Evolutionary conservation across 2,797 vertebrate genomes (phyloP).

Genomic region (Danio jaintianensis): DNA sequence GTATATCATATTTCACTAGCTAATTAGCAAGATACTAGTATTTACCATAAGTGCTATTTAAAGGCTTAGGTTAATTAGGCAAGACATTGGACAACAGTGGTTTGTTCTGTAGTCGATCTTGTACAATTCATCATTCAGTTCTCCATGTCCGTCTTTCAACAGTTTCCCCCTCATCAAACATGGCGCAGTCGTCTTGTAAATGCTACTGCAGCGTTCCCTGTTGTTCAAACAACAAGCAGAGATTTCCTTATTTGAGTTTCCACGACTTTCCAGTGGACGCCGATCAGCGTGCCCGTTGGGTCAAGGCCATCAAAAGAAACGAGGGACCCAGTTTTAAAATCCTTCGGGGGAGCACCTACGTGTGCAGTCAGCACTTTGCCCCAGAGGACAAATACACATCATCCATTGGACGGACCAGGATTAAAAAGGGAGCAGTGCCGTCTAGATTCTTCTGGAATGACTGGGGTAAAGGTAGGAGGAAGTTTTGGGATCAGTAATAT

Average conservation of each 20-base stretch:
- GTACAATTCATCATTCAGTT: background rate
- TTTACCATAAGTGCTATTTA: too few relatives aligned
- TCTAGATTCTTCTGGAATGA: conserved; percentile 7
- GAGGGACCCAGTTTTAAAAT: background rate
- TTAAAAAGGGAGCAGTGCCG: background rate
- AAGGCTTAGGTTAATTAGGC: background rate
- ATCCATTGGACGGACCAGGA: background rate
- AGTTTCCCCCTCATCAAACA: background rate
- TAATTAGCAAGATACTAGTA: too few relatives aligned
- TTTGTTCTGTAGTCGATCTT: background rate
- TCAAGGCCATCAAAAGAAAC: background rate
- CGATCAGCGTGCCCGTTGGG: background rate
- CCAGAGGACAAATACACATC: background rate
- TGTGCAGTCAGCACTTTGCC: background rate
- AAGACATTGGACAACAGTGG: too few relatives aligned
- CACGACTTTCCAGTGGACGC: background rate
- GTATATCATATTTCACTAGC: too few relatives aligned
- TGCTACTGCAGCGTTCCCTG: background rate
- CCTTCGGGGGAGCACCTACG: background rate
- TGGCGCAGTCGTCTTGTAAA: background rate
- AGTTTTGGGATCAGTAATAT: too few relatives aligned
- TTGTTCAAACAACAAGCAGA: conserved; percentile 5
- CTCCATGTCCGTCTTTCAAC: background rate
- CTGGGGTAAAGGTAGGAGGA: background rate
- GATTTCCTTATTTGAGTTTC: background rate